Evolutionary conservation across 1,140 invertebrate genomes (phyloP), one percentile per base, ranked within the genome.

Genomic region (Tenebrio molitor): DNA sequence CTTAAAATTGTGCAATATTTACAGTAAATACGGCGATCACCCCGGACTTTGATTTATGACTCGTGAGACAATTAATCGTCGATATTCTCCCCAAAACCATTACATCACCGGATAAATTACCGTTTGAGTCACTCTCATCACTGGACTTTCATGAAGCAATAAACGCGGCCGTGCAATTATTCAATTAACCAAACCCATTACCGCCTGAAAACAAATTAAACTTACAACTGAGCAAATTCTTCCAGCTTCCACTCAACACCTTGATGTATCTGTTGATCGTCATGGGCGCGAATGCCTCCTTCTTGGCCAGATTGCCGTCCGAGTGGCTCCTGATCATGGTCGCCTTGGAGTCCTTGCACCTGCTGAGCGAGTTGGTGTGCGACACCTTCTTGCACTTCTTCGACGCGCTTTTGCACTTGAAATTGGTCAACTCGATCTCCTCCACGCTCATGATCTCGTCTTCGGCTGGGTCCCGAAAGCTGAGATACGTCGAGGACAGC

Each of bases 181-280:
- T 39, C 36, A 39, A 12, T 39, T 39, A 39, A 2, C 4, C 6
- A 39, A n/a, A 7, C n/a, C 5, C 36, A 39, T 39, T 39, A 39
- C n/a, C 36, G 12, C 3, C 25, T n/a, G 36, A n/a, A 39, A 39
- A 39, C 12, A 12, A 39, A 39, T 39, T 39, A 14, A 36, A 89
- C 88, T 89, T 86, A 89, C 88, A 84, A 86, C 88, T 85, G 73
- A 89, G 84, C 65, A 89, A 84, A 81, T 89, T 89, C 80, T 87
- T 89, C 88, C 88, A 89, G 78, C 87, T 88, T 23, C 88, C 88
- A 75, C 87, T 87, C 42, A 89, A 84, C 5, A 86, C 87, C 50
- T 86, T 85, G 25, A 89, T 86, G 79, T 87, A 89, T 74, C 87
- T 85, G 78, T 88, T 87, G 72, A 88, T 84, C 16, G 85, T 86